Evolutionary conservation across 2,888 invertebrate species (phyloP).

Genomic region (Agriopis leucophaearia): DNA sequence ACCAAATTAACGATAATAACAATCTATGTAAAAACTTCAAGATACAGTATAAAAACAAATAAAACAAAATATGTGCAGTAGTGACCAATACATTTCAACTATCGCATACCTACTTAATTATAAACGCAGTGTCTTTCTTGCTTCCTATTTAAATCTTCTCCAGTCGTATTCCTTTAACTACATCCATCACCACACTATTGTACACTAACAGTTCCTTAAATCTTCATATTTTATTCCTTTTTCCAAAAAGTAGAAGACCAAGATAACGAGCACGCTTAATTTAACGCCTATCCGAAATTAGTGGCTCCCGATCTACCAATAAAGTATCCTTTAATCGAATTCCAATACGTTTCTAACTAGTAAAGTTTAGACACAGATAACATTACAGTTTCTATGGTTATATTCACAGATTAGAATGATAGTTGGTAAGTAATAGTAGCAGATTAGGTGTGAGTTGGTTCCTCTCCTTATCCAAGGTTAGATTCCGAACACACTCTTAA

Average conservation of each 20-base stretch:
- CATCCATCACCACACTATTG: background rate
- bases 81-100: no score
- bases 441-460: background rate
- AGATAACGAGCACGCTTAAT: conserved; percentile 37
- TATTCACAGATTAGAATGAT: conserved; percentile 4
- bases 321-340: conserved; percentile 43
- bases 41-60: no score
- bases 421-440: conserved; percentile 2
- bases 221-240: conserved; percentile 16
- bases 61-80: no score
- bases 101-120: no score
- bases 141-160: background rate
- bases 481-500: conserved; percentile 63
- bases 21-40: no score
- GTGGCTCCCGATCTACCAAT: conserved; percentile 41
- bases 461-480: conserved; percentile 43
- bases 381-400: conserved; percentile 14
- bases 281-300: conserved; percentile 45
- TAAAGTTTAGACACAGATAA: conserved; percentile 28
- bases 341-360: conserved; percentile 45
- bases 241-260: conserved; percentile 11
- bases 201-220: conserved; percentile 4
- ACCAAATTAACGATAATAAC: no score
- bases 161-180: background rate
- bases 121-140: background rate